Evolutionary conservation across 2,113 vertebrate species (phyloP).

Genomic region (Archocentrus centrarchus): DNA sequence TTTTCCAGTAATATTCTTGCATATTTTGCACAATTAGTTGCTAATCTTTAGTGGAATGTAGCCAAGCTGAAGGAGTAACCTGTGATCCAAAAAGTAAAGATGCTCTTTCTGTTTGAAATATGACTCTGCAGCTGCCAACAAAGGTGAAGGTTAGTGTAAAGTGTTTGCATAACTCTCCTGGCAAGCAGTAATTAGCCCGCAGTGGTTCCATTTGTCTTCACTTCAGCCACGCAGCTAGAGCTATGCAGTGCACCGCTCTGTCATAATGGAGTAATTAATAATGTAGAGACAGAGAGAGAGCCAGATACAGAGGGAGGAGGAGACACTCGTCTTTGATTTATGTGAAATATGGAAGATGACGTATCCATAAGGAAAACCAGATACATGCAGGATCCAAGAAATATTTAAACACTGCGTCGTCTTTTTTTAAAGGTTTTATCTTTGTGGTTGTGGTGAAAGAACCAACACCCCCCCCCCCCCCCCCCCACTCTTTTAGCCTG

Average conservation of each 20-base stretch:
- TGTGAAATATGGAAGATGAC: background rate
- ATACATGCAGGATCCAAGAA: background rate
- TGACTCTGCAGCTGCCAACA: conserved; percentile 26
- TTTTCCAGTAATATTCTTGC: background rate
- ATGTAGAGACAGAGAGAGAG: background rate
- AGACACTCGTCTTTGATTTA: background rate
- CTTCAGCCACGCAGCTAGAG: conserved; percentile 34
- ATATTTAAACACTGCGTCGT: background rate
- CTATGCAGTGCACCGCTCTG: conserved; percentile 33
- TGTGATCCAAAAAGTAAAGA: background rate
- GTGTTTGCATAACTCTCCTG: conserved; percentile 39
- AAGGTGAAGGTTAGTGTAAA: conserved; percentile 48
- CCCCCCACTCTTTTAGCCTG: background rate
- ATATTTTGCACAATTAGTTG: background rate
- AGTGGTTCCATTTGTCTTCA: conserved; percentile 54
- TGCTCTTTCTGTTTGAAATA: conserved; percentile 20
- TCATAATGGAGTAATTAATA: conserved; percentile 67
- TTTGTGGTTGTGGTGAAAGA: background rate
- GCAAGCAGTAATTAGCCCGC: conserved; percentile 44
- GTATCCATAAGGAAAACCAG: background rate
- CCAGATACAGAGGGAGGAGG: background rate
- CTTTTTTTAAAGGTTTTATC: background rate
- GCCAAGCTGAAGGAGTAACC: conserved; percentile 25
- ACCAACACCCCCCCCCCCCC: too few species aligned
- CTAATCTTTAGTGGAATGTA: conserved; percentile 7